phyloP scores from a whole-genome alignment of 2,113 vertebrate species.

The Accipiter virgatus region DNA sequence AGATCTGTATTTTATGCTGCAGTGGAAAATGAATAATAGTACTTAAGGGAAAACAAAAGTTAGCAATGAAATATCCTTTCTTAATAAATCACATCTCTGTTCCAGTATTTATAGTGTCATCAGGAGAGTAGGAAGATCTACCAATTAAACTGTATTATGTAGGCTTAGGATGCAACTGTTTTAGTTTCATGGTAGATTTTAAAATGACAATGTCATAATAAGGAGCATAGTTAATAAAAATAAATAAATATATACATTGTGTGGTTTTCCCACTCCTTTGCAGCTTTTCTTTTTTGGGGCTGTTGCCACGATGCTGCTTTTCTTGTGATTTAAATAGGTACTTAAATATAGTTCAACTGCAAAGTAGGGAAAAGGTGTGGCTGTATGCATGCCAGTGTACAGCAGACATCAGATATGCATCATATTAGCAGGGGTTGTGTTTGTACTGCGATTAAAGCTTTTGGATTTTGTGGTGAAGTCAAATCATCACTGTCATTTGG shows the following conservation, averaged over 20 bases:
- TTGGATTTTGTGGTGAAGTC: not conserved
- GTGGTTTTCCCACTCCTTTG: not conserved
- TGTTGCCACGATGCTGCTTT: not conserved
- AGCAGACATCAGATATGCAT: not conserved
- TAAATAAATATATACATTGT: not conserved
- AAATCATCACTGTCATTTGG: not conserved
- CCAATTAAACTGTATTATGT: not conserved
- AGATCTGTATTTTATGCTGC: not conserved
- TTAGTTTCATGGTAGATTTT: not conserved
- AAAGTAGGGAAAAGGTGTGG: not conserved
- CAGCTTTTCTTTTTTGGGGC: not conserved
- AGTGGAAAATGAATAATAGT: not conserved
- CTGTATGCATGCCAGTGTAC: not conserved
- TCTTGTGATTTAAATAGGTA: not conserved
- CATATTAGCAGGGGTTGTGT: not conserved
- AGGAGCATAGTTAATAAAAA: not conserved
- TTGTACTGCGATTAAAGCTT: not conserved
- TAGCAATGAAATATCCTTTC: not conserved
- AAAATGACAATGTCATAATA: not conserved
- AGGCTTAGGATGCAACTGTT: not conserved
- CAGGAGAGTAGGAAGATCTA: not conserved
- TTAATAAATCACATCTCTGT: not conserved
- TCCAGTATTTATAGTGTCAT: not conserved
- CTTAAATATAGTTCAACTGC: not conserved
- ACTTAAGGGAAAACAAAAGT: not conserved